Conservation (phyloP, 2,113 vertebrate species). For the Daubentonia madagascariensis region DNA sequence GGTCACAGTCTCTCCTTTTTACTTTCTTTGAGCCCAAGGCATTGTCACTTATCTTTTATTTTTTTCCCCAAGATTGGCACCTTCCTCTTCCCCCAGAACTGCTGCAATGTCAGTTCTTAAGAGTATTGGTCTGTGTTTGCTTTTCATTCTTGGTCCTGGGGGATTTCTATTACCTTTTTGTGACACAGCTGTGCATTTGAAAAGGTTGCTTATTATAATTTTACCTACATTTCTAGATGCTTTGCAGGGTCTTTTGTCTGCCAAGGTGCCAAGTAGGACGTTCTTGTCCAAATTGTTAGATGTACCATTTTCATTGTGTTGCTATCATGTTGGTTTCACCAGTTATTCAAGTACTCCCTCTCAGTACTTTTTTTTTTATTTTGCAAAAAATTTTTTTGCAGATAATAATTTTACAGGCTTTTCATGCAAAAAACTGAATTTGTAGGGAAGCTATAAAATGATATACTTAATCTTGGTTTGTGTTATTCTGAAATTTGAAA, state of each 20-base stretch:
- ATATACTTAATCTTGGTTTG: background rate
- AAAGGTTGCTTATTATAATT: background rate
- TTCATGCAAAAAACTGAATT: background rate
- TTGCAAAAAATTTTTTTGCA: background rate
- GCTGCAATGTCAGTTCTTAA: background rate
- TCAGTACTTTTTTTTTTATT: background rate
- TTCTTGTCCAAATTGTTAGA: background rate
- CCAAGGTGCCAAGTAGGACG: background rate
- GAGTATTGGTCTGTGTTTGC: background rate
- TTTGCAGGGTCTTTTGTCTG: background rate
- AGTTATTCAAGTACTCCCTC: background rate
- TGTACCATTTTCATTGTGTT: background rate
- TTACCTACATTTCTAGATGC: background rate
- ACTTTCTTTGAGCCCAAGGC: background rate
- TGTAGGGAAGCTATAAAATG: background rate
- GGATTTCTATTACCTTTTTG: background rate
- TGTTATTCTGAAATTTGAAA: slow-evolving; percentile 3
- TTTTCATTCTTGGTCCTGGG: slow-evolving; percentile 4
- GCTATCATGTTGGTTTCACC: background rate
- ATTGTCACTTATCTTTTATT: background rate
- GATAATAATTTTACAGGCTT: slow-evolving; percentile 25
- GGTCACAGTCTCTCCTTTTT: background rate
- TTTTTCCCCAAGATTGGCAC: background rate
- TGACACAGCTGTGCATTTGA: background rate
- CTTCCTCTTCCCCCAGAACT: background rate